Base-by-base conservation (phyloP, 2,797 vertebrate genomes). In the Calcarius lapponicus region DNA sequence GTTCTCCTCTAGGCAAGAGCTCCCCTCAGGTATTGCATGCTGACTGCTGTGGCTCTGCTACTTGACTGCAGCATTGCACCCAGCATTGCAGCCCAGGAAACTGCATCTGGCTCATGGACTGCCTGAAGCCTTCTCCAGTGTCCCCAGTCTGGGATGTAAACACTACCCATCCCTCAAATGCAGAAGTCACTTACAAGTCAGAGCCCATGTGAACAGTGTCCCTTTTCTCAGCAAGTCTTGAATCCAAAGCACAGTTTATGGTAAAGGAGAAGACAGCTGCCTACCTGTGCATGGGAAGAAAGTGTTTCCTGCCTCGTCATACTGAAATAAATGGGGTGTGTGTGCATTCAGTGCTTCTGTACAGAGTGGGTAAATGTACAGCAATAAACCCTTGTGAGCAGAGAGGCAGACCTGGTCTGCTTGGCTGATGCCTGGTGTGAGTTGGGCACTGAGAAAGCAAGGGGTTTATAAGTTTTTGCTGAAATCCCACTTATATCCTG, bases 351-450 rank as follows among this genome's bases (percentile, higher is more conserved):
- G 56, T 75, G 62, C n/a, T 1, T 6, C 29, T 9, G 4, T 14
- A 34, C 4, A 60, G 66, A 69, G 48, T 42, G 53, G 51, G 45
- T 54, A 65, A 54, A 65, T 51, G 42, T 61, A 24, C 58, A 75
- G 38, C 70, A 54, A 13, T 47, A 60, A 62, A 67, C 22, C 17
- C 29, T 40, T 11, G 12, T 18, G 29, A 72, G 66, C 29, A 67
- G 54, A 71, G 50, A 16, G 38, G 24, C 32, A 34, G 29, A 42
- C 29, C 43, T 28, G 3, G 18, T 53, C 50, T 87, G 58, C 54
- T 72, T 65, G 38, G 38, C 31, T 53, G 40, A 13, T 48, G 32
- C 10, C 28, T 64, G 38, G 17, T 0, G 0, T 36, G 48, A 2
- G 1, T 0, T 65, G 38, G 34, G 20, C 58, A 45, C 50, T 56